A percentile compares a stretch with the other conserved stretches of the same genome.
phyloP scores from a whole-genome alignment of 37 sponge, comb jelly and placozoan genomes.

The Halisarca cf. caerulea region DNA sequence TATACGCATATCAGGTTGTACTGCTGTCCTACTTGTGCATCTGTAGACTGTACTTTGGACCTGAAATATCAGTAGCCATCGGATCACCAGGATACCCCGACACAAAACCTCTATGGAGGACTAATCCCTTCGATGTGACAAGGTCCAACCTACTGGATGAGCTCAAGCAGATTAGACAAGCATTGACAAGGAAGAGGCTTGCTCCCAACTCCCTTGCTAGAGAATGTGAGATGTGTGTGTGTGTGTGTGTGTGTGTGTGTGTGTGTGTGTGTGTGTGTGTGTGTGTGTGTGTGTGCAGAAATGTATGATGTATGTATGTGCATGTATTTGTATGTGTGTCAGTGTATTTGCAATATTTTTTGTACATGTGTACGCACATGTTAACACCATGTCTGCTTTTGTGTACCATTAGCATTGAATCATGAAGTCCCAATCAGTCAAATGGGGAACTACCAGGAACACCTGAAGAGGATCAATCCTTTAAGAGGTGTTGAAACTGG shows the following conservation, averaged over 20 bases:
- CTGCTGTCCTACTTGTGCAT: background rate
- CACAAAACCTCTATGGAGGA: background rate
- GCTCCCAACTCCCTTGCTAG: constrained; percentile 37
- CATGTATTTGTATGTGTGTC: too few species aligned
- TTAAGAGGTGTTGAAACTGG: constrained; percentile 89
- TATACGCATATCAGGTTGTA: too few species aligned
- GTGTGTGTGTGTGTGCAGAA: too few species aligned
- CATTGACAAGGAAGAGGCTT: background rate
- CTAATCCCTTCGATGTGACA: constrained; percentile 77
- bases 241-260: background rate
- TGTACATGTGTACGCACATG: too few species aligned
- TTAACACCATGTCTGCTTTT: too few species aligned
- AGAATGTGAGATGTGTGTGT: constrained; percentile 49
- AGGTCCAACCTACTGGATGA: constrained; percentile 63
- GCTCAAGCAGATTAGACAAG: constrained; percentile 56
- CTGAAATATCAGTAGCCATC: constrained; percentile 54
- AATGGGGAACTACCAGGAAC: constrained; percentile 96
- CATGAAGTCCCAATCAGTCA: constrained; percentile 88
- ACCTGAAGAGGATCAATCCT: constrained; percentile 78
- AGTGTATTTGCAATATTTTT: too few species aligned
- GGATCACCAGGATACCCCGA: constrained; percentile 39
- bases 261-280: constrained; percentile 4
- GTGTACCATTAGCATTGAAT: constrained; percentile 46
- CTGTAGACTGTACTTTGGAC: constrained; percentile 60
- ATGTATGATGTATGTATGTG: too few species aligned